Conservation (phyloP, 2,797 vertebrate genomes). For the Fringilla coelebs region DNA sequence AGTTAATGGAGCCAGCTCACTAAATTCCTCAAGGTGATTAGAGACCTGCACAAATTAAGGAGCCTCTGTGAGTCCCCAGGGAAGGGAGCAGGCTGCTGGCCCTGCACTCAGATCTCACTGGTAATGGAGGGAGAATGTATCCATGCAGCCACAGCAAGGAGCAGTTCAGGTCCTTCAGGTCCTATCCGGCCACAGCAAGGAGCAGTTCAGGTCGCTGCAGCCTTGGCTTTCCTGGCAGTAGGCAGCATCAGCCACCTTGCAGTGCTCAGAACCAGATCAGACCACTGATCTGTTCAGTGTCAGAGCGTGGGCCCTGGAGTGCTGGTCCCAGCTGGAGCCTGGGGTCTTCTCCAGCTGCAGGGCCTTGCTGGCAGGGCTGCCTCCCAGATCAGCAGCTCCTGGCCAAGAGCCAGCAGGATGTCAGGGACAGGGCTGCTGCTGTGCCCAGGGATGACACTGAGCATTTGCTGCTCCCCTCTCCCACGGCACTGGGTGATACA, state of each 20-base stretch:
- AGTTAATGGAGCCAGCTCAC: background rate
- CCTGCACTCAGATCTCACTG: no score
- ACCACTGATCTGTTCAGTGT: background rate
- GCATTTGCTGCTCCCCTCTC: background rate
- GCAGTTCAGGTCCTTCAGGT: background rate
- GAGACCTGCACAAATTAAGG: background rate
- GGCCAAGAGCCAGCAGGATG: accelerated
- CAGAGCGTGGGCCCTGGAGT: accelerated
- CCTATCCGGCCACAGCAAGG: background rate
- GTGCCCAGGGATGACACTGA: accelerated
- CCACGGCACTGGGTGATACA: accelerated
- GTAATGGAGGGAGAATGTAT: background rate
- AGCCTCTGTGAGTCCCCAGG: background rate
- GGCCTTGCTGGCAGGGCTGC: background rate
- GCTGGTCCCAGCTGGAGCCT: background rate
- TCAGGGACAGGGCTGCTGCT: background rate
- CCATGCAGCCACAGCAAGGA: background rate
- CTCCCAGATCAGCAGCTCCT: background rate
- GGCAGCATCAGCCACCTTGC: background rate
- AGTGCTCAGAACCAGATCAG: background rate
- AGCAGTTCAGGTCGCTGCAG: background rate
- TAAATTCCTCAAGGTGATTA: constrained; percentile 31
- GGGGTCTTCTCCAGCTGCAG: background rate
- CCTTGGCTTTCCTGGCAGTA: background rate
- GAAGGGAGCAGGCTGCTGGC: background rate